These are phyloP conservation scores for Eulemur rufifrons DNA, from an alignment of 2,113 vertebrate species.

Conservation along the genomic window DNA sequence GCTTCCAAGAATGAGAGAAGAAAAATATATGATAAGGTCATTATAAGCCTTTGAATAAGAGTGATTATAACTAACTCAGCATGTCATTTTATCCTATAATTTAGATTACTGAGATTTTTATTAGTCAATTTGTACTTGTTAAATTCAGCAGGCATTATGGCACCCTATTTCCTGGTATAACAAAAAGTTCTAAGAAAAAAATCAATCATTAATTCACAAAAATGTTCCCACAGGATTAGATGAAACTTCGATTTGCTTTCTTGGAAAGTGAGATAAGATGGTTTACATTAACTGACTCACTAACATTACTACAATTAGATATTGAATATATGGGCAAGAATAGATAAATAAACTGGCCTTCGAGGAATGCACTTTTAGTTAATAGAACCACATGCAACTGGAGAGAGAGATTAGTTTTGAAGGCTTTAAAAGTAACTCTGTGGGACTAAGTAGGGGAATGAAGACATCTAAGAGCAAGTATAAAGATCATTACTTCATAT, in stretches of 20 bases:
- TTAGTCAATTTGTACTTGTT: not conserved
- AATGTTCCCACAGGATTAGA: not conserved
- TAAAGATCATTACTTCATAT: not conserved
- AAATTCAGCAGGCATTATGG: not conserved
- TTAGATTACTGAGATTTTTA: not conserved
- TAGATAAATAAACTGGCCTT: not conserved
- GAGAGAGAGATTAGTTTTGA: not conserved
- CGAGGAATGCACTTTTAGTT: not conserved
- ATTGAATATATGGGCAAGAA: not conserved
- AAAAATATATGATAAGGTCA: not conserved
- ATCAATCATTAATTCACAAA: not conserved
- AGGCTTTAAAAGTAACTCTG: not conserved
- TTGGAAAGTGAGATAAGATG: not conserved
- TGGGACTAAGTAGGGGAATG: not conserved
- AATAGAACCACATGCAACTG: not conserved
- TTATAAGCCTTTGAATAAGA: not conserved
- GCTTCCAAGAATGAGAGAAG: not conserved
- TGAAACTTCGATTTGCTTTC: not conserved
- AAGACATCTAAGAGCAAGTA: not conserved
- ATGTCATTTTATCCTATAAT: not conserved
- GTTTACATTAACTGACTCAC: not conserved
- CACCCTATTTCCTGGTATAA: not conserved
- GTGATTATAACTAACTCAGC: not conserved
- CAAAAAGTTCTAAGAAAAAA: not conserved
- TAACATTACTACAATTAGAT: not conserved